phyloP scores from a whole-genome alignment of 2,113 vertebrate genomes.

The Psammodynastes pulverulentus region DNA sequence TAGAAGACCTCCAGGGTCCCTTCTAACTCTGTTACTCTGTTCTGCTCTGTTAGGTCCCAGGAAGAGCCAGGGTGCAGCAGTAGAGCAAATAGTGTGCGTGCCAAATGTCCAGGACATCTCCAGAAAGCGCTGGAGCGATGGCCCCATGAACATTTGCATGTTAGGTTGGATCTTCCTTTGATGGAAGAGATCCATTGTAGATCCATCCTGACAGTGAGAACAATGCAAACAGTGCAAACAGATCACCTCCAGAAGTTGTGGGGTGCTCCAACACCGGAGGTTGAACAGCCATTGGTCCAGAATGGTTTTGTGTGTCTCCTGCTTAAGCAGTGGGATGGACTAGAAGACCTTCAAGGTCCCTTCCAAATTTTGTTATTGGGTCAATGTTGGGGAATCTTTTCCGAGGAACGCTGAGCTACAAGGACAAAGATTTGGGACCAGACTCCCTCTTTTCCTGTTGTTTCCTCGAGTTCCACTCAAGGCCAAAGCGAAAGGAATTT shows the following conservation, averaged over 20 bases:
- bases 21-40: not conserved
- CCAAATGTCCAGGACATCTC: not conserved
- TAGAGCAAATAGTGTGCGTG: not conserved
- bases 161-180: not conserved
- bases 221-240: not conserved
- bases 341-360: not conserved
- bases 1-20: not conserved
- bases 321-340: not conserved
- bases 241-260: no score
- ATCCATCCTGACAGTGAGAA: not conserved
- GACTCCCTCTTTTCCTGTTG: conserved; percentile 49
- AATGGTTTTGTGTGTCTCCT: not conserved
- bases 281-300: not conserved
- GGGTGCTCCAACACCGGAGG: no score
- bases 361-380: not conserved
- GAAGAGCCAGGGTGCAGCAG: not conserved
- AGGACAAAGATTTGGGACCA: not conserved
- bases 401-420: not conserved
- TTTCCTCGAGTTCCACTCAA: conserved; percentile 43
- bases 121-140: not conserved
- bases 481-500: conserved; percentile 38
- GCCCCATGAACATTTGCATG: not conserved
- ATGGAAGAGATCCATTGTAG: not conserved
- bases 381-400: not conserved
- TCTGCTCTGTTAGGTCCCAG: not conserved